phyloP scores from a whole-genome alignment of 2,797 vertebrate species.

The Cossypha caffra region DNA sequence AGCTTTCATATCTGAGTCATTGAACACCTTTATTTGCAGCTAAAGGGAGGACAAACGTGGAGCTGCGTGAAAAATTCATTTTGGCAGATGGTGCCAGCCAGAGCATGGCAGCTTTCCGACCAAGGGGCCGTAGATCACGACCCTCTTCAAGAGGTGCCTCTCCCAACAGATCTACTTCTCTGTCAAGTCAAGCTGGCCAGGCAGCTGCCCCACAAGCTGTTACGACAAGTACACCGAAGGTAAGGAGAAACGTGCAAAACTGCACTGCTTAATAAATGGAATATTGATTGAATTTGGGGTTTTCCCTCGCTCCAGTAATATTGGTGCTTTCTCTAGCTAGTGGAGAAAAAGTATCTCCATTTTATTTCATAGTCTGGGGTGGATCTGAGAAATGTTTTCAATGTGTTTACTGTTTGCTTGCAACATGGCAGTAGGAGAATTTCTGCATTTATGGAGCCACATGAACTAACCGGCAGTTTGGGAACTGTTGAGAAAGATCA shows the following conservation, averaged over 20 bases:
- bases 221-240: conserved; percentile 86
- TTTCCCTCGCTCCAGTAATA: background rate
- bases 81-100: conserved; percentile 94
- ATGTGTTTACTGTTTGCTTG: background rate
- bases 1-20: background rate
- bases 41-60: conserved; percentile 96
- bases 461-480: background rate
- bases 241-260: conserved; percentile 44
- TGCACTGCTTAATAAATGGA: background rate
- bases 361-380: background rate
- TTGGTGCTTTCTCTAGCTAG: background rate
- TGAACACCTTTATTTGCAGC: conserved; percentile 74
- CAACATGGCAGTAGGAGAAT: background rate
- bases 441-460: background rate
- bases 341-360: background rate
- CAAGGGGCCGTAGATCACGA: conserved; percentile 91
- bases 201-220: conserved; percentile 76
- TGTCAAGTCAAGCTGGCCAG: conserved; percentile 88
- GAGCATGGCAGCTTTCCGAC: conserved; percentile 95
- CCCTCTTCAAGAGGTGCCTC: conserved; percentile 94
- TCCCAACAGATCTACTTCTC: conserved; percentile 90
- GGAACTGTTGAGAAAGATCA: background rate
- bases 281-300: background rate
- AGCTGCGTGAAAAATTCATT: conserved; percentile 97
- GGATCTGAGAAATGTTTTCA: background rate